Conservation (phyloP, 2,888 invertebrate genomes). For the Leucozona laternaria region DNA sequence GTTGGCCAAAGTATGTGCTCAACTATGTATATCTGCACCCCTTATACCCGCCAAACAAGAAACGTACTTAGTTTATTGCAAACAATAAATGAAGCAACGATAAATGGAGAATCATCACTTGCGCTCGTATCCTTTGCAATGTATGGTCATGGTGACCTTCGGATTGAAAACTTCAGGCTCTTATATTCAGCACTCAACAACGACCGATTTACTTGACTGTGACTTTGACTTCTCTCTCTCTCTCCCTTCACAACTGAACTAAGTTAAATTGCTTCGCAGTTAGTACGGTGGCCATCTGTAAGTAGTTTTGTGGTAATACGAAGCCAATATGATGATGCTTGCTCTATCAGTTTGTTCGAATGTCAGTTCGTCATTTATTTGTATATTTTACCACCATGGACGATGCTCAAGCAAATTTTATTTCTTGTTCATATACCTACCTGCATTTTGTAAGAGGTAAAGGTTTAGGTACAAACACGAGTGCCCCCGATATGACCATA, state of each 20-base stretch:
- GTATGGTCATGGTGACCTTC: constrained; percentile 57
- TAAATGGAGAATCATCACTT: constrained; percentile 74
- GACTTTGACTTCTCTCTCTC: neutral
- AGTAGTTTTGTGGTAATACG: constrained; percentile 37
- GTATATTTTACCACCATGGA: constrained; percentile 59
- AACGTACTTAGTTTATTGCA: constrained; percentile 75
- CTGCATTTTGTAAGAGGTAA: neutral
- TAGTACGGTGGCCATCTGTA: constrained; percentile 48
- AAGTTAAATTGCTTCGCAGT: constrained; percentile 22
- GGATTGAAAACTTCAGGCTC: constrained; percentile 45
- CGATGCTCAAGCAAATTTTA: constrained; percentile 57
- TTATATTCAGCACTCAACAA: constrained; percentile 18
- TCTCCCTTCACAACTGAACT: neutral
- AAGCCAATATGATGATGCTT: constrained; percentile 23
- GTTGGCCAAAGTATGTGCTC: constrained; percentile 22
- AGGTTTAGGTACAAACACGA: neutral
- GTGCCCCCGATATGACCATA: constrained; percentile 35
- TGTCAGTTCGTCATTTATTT: constrained; percentile 72
- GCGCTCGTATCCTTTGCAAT: constrained; percentile 42
- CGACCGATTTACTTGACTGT: constrained; percentile 37
- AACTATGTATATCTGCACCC: neutral
- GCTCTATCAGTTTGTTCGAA: constrained; percentile 63
- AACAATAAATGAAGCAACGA: constrained; percentile 73
- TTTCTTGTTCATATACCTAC: constrained; percentile 10
- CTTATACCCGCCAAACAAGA: constrained; percentile 40